Evolutionary conservation across 2,113 vertebrate species (phyloP).

Genomic region (Poeciliopsis turrubarensis): DNA sequence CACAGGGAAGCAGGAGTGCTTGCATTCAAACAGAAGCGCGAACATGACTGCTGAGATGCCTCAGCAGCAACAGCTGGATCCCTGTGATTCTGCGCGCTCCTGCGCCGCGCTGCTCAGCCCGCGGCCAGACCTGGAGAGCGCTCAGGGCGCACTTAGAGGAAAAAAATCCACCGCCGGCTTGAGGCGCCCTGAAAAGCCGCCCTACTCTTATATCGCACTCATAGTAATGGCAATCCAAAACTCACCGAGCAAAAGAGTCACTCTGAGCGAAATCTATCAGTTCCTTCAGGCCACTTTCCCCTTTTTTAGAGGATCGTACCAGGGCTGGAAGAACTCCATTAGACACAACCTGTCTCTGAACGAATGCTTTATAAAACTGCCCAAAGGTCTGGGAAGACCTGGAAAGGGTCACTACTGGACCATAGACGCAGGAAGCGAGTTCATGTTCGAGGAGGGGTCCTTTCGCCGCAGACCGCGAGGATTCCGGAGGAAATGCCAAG

Average conservation of each 20-base stretch:
- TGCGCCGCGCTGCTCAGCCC: constrained; percentile 80
- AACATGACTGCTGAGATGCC: constrained; percentile 88
- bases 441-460: constrained; percentile 98
- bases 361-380: constrained; percentile 92
- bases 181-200: constrained; percentile 93
- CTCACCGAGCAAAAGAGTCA: constrained; percentile 90
- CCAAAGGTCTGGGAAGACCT: constrained; percentile 91
- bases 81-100: constrained; percentile 78
- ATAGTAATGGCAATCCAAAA: constrained; percentile 98
- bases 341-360: constrained; percentile 91
- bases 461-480: constrained; percentile 94
- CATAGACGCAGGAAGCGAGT: constrained; percentile 94
- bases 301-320: constrained; percentile 94
- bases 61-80: constrained; percentile 79
- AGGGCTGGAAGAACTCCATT: constrained; percentile 97
- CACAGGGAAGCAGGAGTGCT: background rate
- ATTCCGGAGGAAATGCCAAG: constrained; percentile 94
- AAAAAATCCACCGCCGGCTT: constrained; percentile 90
- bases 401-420: constrained; percentile 98
- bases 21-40: constrained; percentile 9
- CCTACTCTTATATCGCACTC: constrained; percentile 95
- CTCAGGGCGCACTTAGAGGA: constrained; percentile 70
- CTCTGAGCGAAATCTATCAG: constrained; percentile 96
- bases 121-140: constrained; percentile 81
- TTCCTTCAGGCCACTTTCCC: constrained; percentile 94